A percentile compares a stretch with the other conserved stretches of the same genome.
These are phyloP conservation scores for Pseudomugil tenellus DNA, from an alignment of 2,797 vertebrate species.

Conservation along the genomic window DNA sequence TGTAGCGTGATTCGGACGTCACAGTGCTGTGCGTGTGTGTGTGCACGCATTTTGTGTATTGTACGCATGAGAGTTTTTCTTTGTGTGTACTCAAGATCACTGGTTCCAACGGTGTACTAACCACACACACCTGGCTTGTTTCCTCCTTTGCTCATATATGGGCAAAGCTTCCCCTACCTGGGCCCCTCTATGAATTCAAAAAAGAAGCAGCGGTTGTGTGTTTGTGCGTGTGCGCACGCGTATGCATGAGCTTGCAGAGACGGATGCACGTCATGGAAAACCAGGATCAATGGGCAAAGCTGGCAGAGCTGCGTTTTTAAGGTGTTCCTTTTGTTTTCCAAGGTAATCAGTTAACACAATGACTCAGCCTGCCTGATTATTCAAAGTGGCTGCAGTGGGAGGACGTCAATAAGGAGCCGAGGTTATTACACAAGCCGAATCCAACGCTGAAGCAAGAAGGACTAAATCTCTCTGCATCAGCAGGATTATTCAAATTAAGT, in stretches of 20 bases:
- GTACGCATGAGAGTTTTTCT: conserved; percentile 33
- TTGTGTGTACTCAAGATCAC: conserved; percentile 55
- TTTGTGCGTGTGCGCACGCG: not conserved
- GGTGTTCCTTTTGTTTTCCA: conserved; percentile 75
- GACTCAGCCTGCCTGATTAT: conserved; percentile 70
- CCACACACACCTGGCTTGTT: conserved; percentile 76
- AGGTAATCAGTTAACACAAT: conserved; percentile 75
- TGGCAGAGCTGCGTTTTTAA: conserved; percentile 62
- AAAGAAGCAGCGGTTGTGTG: conserved; percentile 54
- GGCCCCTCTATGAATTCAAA: conserved; percentile 78
- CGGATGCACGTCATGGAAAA: conserved; percentile 81
- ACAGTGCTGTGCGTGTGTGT: conserved; percentile 27
- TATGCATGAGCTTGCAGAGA: conserved; percentile 56
- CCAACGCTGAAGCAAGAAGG: not conserved
- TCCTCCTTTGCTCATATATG: conserved; percentile 82
- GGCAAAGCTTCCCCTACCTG: conserved; percentile 82
- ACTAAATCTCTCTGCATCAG: conserved; percentile 23
- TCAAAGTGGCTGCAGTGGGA: conserved; percentile 44
- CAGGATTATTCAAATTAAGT: conserved; percentile 21
- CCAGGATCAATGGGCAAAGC: conserved; percentile 77
- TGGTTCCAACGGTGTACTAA: conserved; percentile 68
- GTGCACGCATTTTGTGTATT: not conserved
- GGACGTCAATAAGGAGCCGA: conserved; percentile 33
- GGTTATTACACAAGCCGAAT: conserved; percentile 23
- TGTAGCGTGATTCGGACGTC: conserved; percentile 55